Percentiles rank a stretch among this genome's conserved stretches.
phyloP scores from a whole-genome alignment of 2,888 invertebrate genomes.

The Lucinisca nassula region DNA sequence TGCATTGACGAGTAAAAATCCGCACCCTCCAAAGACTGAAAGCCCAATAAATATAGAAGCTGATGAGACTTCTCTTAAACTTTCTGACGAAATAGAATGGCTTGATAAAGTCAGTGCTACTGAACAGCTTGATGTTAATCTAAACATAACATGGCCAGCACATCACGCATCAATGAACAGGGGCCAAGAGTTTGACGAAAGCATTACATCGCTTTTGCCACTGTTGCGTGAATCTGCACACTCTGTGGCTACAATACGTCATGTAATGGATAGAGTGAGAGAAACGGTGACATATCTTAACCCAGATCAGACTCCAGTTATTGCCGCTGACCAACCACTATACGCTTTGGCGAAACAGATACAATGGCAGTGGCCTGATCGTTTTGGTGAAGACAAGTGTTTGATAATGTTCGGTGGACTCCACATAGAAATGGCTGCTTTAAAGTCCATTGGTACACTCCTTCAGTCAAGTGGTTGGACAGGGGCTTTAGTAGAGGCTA shows the following conservation, averaged over 20 bases:
- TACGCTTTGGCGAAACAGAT: conserved; percentile 78
- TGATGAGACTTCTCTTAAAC: too few relatives aligned
- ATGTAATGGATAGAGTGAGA: conserved; percentile 32
- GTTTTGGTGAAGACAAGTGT: conserved; percentile 73
- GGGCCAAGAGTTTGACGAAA: conserved; percentile 21
- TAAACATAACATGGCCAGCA: conserved; percentile 23
- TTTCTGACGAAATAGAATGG: conserved; percentile 11
- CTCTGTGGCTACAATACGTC: conserved; percentile 2
- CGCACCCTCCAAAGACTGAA: neutral
- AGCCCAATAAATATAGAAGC: too few relatives aligned
- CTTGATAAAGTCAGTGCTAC: conserved; percentile 12
- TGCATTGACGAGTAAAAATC: neutral
- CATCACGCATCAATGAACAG: conserved; percentile 16
- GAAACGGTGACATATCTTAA: conserved; percentile 62
- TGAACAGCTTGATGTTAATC: neutral
- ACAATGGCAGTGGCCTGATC: conserved; percentile 77
- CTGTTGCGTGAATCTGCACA: conserved; percentile 20
- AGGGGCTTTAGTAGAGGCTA: conserved; percentile 58
- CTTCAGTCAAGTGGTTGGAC: conserved; percentile 43
- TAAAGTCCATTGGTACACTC: conserved; percentile 35
- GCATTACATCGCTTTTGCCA: conserved; percentile 20
- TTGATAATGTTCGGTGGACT: conserved; percentile 77
- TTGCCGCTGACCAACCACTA: conserved; percentile 78
- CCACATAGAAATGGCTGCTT: too few relatives aligned
- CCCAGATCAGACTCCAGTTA: too few relatives aligned